These are phyloP conservation scores for Poeciliopsis presidionis DNA, from an alignment of 2,797 vertebrate species.

Conservation along the genomic window DNA sequence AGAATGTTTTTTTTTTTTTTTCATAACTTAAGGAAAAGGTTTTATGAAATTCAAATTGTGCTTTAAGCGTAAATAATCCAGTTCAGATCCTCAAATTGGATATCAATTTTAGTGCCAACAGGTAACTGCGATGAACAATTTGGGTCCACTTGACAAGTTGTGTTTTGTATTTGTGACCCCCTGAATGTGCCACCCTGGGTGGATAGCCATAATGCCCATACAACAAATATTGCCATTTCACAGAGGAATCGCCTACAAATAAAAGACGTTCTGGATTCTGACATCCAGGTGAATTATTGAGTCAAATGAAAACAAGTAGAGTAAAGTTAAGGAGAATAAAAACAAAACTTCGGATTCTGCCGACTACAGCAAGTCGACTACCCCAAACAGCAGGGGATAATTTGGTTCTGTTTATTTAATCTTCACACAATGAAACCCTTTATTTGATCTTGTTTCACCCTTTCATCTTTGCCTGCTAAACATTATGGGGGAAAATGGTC, in stretches of 20 bases:
- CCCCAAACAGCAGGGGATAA: slow-evolving; percentile 49
- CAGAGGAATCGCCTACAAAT: not conserved
- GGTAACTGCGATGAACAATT: not conserved
- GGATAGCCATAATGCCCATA: not conserved
- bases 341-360: not conserved
- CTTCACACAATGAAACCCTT: slow-evolving; percentile 15
- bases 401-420: slow-evolving; percentile 1
- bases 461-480: slow-evolving; percentile 55
- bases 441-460: slow-evolving; percentile 11
- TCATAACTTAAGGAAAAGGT: not conserved
- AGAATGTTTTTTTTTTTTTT: not conserved
- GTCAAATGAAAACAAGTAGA: slow-evolving; percentile 13
- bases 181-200: not conserved
- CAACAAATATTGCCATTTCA: not conserved
- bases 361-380: slow-evolving; percentile 18
- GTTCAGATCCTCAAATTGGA: not conserved
- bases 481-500: slow-evolving; percentile 28
- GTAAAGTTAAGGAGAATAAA: slow-evolving; percentile 1
- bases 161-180: not conserved
- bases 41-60: not conserved
- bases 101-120: not conserved
- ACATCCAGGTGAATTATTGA: not conserved
- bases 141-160: not conserved
- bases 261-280: not conserved
- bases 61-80: not conserved